Evolutionary conservation across 2,888 invertebrate species (phyloP).

Genomic region (Molanna angustata): DNA sequence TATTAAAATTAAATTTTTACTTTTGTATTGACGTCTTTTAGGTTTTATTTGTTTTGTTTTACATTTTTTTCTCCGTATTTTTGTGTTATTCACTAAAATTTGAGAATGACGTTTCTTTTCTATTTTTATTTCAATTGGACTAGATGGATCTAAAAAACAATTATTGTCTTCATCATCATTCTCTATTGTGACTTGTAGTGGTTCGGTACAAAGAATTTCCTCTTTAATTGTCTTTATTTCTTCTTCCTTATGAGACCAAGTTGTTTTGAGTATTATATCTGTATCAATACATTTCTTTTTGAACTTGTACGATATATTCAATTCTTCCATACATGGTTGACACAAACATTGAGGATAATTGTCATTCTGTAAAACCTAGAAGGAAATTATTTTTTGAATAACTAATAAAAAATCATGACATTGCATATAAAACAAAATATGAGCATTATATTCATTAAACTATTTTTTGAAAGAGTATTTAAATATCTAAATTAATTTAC

Average conservation of each 20-base stretch:
- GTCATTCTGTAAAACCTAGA: conserved; percentile 47
- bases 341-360: conserved; percentile 47
- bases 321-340: conserved; percentile 43
- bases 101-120: too few relatives aligned
- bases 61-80: conserved; percentile 25
- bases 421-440: too few relatives aligned
- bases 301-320: conserved; percentile 51
- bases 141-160: not conserved
- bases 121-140: conserved; percentile 3
- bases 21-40: conserved; percentile 35
- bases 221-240: conserved; percentile 11
- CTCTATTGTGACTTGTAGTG: not conserved
- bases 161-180: conserved; percentile 7
- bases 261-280: conserved; percentile 13
- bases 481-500: not conserved
- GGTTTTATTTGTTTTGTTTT: conserved; percentile 37
- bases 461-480: too few relatives aligned
- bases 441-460: too few relatives aligned
- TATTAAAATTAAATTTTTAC: conserved; percentile 26
- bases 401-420: too few relatives aligned
- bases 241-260: conserved; percentile 9
- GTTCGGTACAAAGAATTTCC: too few relatives aligned
- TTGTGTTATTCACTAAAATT: too few relatives aligned
- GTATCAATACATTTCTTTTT: conserved; percentile 46
- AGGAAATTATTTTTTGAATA: conserved; percentile 28